Base-by-base conservation (phyloP, 2,888 invertebrate species). In the Tenthredo scrophulariae region DNA sequence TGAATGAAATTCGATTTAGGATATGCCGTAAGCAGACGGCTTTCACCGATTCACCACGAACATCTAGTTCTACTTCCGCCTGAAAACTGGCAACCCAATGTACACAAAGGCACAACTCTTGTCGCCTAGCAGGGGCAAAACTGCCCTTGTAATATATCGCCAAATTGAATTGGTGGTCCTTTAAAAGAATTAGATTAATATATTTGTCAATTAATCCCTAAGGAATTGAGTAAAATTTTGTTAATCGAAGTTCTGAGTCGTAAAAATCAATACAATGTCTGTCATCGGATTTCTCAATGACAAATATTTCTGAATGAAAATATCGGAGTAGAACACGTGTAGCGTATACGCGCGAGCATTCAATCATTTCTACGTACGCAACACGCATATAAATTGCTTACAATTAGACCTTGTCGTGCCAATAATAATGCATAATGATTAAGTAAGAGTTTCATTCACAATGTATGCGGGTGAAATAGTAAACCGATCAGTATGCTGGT, bases 391-490 rank as follows among this genome's bases (percentile, higher is more conserved):
- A 70, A 70, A 70, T 70, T 70, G 15, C 29, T 2, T 46, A 22
- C 37, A 43, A 46, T 46, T 46, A 46, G 29, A 75, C 46, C 75
- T 75, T 75, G 75, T 26, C 26, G 75, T 75, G 26, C 29, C 46
- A 75, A 26, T 26, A 43, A 33, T 22, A 46, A 75, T 46, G 43
- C 40, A 46, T 15, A 26, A 46, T 26, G 43, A n/a, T 43, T 26
- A n/a, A 75, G 75, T 46, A 46, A 46, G 74, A 22, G 26, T 75
- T 75, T 46, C 75, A 75, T 75, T 75, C 75, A 75, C 22, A 26
- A 46, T 75, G 1, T 2, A 37, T 22, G 13, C 26, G 75, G 26
- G 13, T 75, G 26, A 43, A 40, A 26, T 75, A 33, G 22, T 75
- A 26, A 46, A 7, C 75, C 75, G 75, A 7, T n/a, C 33, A 37